Conservation (phyloP, 2,797 vertebrate genomes). For the Anguilla marmorata region DNA sequence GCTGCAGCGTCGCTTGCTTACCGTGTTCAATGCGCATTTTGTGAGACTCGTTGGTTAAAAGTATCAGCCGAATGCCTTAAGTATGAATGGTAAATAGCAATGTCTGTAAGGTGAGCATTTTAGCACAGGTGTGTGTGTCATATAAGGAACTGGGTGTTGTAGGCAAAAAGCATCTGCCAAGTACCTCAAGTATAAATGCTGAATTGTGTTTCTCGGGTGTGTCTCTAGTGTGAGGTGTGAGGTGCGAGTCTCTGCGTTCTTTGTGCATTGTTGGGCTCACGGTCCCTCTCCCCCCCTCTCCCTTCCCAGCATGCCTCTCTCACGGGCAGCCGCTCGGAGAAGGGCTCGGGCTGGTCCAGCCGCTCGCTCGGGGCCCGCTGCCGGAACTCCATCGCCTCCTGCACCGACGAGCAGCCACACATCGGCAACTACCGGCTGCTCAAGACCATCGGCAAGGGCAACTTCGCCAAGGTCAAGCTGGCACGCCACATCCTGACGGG, state of each 20-base stretch:
- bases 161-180: too few relatives aligned
- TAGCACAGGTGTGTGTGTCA: background rate
- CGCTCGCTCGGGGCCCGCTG: constrained; percentile 90
- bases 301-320: constrained; percentile 84
- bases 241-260: background rate
- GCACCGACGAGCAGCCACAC: constrained; percentile 91
- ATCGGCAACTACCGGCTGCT: constrained; percentile 97
- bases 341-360: constrained; percentile 82
- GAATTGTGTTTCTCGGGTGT: background rate
- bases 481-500: constrained; percentile 94
- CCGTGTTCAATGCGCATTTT: background rate
- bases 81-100: background rate
- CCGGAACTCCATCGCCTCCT: constrained; percentile 93
- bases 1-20: background rate
- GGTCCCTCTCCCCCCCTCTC: constrained; percentile 30
- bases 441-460: constrained; percentile 98
- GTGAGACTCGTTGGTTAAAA: background rate
- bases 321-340: constrained; percentile 89
- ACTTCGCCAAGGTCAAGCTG: constrained; percentile 97
- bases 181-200: background rate
- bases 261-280: constrained; percentile 11
- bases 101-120: background rate
- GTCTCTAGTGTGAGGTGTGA: background rate
- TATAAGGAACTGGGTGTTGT: too few relatives aligned
- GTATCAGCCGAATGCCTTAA: background rate